Conservation (phyloP, 2,797 vertebrate species). For the Oreortyx pictus region DNA sequence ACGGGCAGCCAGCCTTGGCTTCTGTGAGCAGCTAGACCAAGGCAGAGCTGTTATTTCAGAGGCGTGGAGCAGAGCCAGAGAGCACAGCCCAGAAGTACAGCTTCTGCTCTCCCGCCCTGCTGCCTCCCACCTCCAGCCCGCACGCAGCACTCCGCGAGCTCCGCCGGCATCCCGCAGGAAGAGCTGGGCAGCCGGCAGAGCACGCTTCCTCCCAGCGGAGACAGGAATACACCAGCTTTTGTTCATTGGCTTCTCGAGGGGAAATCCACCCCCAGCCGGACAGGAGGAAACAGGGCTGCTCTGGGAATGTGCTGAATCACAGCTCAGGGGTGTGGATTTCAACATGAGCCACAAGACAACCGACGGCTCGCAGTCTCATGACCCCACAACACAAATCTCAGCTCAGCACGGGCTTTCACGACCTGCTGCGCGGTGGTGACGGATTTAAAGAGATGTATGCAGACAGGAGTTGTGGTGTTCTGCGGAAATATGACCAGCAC, state of each 20-base stretch:
- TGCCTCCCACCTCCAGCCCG: not conserved
- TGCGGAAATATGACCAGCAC: not conserved
- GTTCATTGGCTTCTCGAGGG: constrained; percentile 39
- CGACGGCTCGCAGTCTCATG: not conserved
- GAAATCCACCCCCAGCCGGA: constrained; percentile 36
- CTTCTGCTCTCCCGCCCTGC: not conserved
- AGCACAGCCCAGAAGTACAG: not conserved
- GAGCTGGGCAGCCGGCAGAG: not conserved
- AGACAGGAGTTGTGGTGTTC: not conserved
- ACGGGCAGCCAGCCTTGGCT: not conserved
- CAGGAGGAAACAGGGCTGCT: constrained; percentile 12
- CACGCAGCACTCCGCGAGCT: not conserved
- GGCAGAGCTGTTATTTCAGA: not conserved
- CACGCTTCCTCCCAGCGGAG: constrained; percentile 11
- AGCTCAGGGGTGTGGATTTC: constrained; percentile 26
- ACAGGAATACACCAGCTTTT: constrained; percentile 42
- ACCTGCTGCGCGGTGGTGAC: not conserved
- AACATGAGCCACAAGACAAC: not conserved
- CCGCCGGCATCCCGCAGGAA: constrained; percentile 23
- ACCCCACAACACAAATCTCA: not conserved
- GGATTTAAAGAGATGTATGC: not conserved
- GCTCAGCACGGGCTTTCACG: not conserved
- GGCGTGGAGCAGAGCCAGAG: not conserved
- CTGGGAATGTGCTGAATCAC: constrained; percentile 63
- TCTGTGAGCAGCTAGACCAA: not conserved